Conservation (phyloP, 2,797 vertebrate species). For the Pterois miles region DNA sequence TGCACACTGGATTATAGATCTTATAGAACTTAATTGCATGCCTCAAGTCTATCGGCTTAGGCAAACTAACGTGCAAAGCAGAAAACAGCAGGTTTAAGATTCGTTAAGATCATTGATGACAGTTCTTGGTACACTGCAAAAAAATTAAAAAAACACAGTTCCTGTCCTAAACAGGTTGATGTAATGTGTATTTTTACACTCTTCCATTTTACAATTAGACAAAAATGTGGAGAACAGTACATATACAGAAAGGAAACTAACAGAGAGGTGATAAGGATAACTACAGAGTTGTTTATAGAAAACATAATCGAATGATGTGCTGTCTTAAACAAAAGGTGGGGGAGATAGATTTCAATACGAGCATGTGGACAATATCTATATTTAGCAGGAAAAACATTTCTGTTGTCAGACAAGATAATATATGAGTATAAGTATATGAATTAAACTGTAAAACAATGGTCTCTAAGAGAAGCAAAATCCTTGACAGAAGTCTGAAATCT, state of each 20-base stretch:
- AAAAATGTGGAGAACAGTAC: background rate
- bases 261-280: background rate
- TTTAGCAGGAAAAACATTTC: background rate
- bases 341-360: background rate
- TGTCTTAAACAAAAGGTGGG: background rate
- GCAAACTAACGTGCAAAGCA: background rate
- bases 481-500: background rate
- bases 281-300: background rate
- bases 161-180: background rate
- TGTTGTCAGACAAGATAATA: background rate
- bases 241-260: background rate
- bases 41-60: slow-evolving; percentile 7
- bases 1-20: background rate
- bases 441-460: background rate
- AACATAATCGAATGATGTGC: slow-evolving; percentile 6
- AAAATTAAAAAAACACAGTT: background rate
- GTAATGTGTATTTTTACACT: background rate
- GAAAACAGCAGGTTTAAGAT: slow-evolving; percentile 12
- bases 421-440: too few species aligned
- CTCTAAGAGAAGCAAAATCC: background rate
- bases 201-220: background rate
- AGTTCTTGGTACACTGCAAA: background rate
- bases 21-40: background rate
- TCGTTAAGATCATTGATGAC: background rate
- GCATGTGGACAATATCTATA: background rate